phyloP scores from a whole-genome alignment of 2,888 invertebrate genomes.

The Dastarcus helophoroides region DNA sequence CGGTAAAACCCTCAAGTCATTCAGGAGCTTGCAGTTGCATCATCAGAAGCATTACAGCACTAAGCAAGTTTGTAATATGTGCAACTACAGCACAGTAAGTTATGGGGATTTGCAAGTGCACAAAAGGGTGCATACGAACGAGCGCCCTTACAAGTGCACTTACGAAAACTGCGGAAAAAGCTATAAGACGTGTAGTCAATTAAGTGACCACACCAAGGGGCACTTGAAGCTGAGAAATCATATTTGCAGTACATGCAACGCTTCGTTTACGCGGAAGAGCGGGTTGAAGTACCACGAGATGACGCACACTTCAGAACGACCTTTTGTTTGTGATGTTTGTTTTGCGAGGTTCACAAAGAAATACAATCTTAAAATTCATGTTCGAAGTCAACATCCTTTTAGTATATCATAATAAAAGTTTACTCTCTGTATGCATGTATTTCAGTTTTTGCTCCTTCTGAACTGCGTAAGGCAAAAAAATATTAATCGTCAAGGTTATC shows the following conservation, averaged over 20 bases:
- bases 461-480: no score
- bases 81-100: background rate
- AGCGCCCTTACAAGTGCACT: background rate
- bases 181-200: conserved; percentile 1
- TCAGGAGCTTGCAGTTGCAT: background rate
- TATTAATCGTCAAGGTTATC: no score
- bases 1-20: background rate
- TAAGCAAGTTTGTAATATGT: background rate
- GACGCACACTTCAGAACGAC: background rate
- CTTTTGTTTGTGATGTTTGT: background rate
- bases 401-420: background rate
- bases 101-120: background rate
- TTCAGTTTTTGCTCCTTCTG: no score
- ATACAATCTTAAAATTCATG: background rate
- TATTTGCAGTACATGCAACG: background rate
- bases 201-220: background rate
- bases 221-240: background rate
- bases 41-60: background rate
- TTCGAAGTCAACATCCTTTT: background rate
- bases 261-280: background rate
- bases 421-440: background rate
- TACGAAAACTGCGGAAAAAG: background rate
- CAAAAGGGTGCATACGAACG: background rate
- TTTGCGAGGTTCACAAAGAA: background rate
- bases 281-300: background rate